Base-by-base conservation (phyloP, 2,888 invertebrate genomes). In the Scaptodrosophila latifasciaeformis region DNA sequence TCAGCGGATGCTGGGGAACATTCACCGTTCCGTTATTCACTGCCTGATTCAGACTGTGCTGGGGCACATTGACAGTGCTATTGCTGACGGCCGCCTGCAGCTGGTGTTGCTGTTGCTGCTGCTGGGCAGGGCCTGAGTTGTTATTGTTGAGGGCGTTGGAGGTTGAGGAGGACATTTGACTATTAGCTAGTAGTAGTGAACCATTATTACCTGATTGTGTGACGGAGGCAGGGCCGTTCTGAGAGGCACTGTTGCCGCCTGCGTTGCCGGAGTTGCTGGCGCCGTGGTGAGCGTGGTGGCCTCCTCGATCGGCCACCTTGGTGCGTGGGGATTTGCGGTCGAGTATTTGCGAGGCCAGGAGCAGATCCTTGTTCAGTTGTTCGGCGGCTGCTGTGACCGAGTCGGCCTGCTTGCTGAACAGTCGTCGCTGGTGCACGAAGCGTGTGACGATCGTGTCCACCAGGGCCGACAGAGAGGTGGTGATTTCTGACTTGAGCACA, bases 361-460 rank as follows among this genome's bases (percentile, higher is more conserved):
- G 86, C 67, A 94, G 88, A 85, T 95, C 95, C 87, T 95, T 94
- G 87, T 93, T 94, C 56, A 95, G 88, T 84, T 94, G 94, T 82
- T 95, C 95, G 31, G 93, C 93, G 3, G 93, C 94, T 2, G 91
- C 92, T 40, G 91, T 91, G 24, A 93, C 92, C 47, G 92, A 93
- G 74, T 94, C 93, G 15, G 84, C 82, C 82, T 94, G 93, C 83
- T 94, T 94, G 59, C 91, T 91, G 69, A 91, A 87, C 67, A 91
- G 90, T 66, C 93, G 89, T 61, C 93, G 90, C 85, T 95, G 94
- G 69, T 95, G 94, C 59, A 94, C 91, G 82, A 94, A 96, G 70
- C 94, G 90, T 21, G 93, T 91, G 59, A 97, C 91, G 58, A 96
- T 93, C 15, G 94, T 93, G 86, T 97, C 97, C 68, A 97, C 93